Evolutionary conservation across 2,113 vertebrate genomes (phyloP).

Genomic region (Melanocharis versteri): DNA sequence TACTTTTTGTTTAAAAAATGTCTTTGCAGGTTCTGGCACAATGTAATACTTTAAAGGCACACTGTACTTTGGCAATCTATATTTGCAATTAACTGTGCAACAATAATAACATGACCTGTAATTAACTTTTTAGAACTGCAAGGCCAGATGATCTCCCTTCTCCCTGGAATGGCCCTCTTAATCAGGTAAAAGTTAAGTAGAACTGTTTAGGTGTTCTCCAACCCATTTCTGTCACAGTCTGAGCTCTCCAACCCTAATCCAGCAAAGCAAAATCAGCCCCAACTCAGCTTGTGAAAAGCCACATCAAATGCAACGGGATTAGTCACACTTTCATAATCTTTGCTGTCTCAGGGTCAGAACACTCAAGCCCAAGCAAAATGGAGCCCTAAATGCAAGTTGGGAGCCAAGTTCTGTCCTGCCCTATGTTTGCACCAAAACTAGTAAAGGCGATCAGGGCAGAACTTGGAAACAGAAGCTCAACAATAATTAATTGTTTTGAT

Average conservation of each 20-base stretch:
- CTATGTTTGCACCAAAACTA: not conserved
- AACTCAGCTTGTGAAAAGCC: not conserved
- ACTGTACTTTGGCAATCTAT: not conserved
- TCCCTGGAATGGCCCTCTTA: not conserved
- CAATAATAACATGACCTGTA: not conserved
- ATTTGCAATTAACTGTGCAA: constrained; percentile 16
- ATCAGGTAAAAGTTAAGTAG: not conserved
- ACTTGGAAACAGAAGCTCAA: not conserved
- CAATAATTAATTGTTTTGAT: not conserved
- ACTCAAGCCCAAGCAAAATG: not conserved
- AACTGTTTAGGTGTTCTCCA: not conserved
- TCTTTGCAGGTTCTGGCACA: constrained; percentile 70
- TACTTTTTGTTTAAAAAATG: constrained; percentile 69
- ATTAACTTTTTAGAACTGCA: not conserved
- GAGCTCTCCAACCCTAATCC: not conserved
- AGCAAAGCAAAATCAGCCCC: not conserved
- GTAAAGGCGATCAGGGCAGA: not conserved
- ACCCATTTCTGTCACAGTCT: not conserved
- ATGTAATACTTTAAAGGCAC: constrained; percentile 67
- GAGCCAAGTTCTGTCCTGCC: not conserved
- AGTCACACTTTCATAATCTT: not conserved
- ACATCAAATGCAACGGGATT: not conserved
- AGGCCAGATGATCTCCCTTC: not conserved
- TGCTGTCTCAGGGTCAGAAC: not conserved
- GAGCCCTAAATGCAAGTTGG: not conserved